Percentiles rank a stretch among this genome's conserved stretches.
These are phyloP conservation scores for Paragorgia papillata DNA, from an alignment of 92 coral and sea anemone genomes.

Conservation along the genomic window DNA sequence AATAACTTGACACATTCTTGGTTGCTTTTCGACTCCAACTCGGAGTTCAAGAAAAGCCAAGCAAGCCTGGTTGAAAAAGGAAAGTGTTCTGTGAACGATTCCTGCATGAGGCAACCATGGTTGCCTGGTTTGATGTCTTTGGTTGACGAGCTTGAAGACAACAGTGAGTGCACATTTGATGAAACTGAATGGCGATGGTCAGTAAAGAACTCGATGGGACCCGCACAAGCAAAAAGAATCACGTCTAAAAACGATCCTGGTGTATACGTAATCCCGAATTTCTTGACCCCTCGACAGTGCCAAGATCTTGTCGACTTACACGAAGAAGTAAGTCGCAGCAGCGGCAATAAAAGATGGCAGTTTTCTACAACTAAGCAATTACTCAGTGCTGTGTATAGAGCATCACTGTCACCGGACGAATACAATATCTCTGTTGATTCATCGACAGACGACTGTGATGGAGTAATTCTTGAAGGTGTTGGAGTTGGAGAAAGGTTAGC, in stretches of 20 bases:
- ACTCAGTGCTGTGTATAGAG: slow-evolving; percentile 21
- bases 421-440: slow-evolving; percentile 7
- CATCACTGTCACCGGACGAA: slow-evolving; percentile 17
- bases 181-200: slow-evolving; percentile 9
- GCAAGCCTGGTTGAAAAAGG: neutral
- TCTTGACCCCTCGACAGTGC: slow-evolving; percentile 21
- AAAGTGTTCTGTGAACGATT: neutral
- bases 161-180: slow-evolving; percentile 21
- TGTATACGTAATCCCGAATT: slow-evolving; percentile 22
- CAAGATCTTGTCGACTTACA: slow-evolving; percentile 12
- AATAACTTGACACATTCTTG: neutral
- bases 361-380: slow-evolving; percentile 27
- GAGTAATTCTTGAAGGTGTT: slow-evolving; percentile 23
- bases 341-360: slow-evolving; percentile 2
- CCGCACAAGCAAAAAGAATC: neutral
- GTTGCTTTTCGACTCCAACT: neutral
- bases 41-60: neutral
- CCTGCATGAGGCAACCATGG: too few relatives aligned
- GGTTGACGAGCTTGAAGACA: neutral
- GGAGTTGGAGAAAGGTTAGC: slow-evolving; percentile 7
- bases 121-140: slow-evolving; percentile 6
- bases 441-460: slow-evolving; percentile 3
- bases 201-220: neutral
- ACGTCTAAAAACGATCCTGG: slow-evolving; percentile 10
- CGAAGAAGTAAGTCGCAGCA: neutral